Evolutionary conservation across 1,140 invertebrate species (phyloP).

Genomic region (Brachionus manjavacas): DNA sequence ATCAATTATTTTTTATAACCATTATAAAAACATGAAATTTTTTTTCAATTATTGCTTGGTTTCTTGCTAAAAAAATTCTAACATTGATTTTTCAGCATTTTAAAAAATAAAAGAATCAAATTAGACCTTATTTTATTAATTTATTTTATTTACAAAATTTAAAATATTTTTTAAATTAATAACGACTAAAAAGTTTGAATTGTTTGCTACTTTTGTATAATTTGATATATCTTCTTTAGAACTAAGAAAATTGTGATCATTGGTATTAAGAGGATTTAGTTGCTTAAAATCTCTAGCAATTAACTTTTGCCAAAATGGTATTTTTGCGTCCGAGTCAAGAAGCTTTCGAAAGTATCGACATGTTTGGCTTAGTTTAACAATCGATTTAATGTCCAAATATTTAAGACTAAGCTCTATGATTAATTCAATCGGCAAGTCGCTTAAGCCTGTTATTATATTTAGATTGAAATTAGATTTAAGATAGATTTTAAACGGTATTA

Average conservation of each 20-base stretch:
- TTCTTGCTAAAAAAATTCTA: too few relatives aligned
- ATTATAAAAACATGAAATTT: background rate
- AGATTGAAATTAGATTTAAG: background rate
- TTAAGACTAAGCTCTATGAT: background rate
- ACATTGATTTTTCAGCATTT: background rate
- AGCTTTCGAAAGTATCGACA: background rate
- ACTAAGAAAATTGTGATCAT: background rate
- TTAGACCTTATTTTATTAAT: too few relatives aligned
- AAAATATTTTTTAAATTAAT: background rate
- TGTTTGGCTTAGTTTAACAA: slow-evolving; percentile 2
- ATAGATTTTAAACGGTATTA: slow-evolving; percentile 23
- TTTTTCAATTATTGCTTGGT: background rate
- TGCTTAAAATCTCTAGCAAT: slow-evolving; percentile 2
- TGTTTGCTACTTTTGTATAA: background rate
- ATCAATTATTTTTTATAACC: background rate
- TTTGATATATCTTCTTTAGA: background rate
- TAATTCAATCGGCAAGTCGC: slow-evolving; percentile 25
- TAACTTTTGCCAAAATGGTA: slow-evolving; percentile 6
- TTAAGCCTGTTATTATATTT: background rate
- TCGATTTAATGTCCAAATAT: slow-evolving; percentile 15
- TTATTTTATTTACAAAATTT: too few relatives aligned
- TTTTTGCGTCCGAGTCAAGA: background rate
- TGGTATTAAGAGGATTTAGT: background rate
- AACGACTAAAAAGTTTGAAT: background rate
- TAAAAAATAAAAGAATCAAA: too few relatives aligned